A percentile compares a stretch with the other conserved stretches of the same genome.
Conservation (phyloP, 2,888 invertebrate genomes). For the Sphaeridia pumilis region DNA sequence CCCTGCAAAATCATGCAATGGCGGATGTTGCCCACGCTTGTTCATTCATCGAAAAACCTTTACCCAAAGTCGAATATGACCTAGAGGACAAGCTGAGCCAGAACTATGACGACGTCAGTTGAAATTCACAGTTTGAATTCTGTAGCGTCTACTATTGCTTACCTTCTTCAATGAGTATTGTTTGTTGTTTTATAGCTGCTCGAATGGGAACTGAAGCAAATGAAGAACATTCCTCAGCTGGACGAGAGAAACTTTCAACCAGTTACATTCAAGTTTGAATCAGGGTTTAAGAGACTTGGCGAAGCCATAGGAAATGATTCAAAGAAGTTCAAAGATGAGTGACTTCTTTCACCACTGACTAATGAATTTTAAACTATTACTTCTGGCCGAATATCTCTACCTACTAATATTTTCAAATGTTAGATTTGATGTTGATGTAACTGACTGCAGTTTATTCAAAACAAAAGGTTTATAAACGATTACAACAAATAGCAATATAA, state of each 20-base stretch:
- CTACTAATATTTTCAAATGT: too few species aligned
- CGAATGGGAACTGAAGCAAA: conserved; percentile 62
- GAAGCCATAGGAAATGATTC: neutral
- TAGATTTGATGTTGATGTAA: too few species aligned
- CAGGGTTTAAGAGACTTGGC: neutral
- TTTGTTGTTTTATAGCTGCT: conserved; percentile 49
- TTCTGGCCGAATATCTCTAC: too few species aligned
- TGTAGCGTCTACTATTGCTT: neutral
- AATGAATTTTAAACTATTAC: too few species aligned
- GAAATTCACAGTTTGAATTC: neutral
- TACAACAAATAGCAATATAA: too few species aligned
- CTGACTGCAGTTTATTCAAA: too few species aligned
- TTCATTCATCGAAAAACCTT: conserved; percentile 53
- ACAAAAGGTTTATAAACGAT: too few species aligned
- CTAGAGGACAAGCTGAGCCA: conserved; percentile 54
- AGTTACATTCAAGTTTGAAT: neutral
- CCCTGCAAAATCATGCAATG: conserved; percentile 59
- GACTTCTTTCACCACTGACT: too few species aligned
- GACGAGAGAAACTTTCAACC: neutral
- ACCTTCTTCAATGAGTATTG: conserved; percentile 6
- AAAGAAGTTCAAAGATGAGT: neutral
- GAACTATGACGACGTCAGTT: conserved; percentile 50
- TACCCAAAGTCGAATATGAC: conserved; percentile 58
- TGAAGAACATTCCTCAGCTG: conserved; percentile 45
- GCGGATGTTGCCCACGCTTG: conserved; percentile 63